A percentile compares a stretch with the other conserved stretches of the same genome.
phyloP scores from a whole-genome alignment of 2,888 invertebrate genomes.

The Mythimna impura region DNA sequence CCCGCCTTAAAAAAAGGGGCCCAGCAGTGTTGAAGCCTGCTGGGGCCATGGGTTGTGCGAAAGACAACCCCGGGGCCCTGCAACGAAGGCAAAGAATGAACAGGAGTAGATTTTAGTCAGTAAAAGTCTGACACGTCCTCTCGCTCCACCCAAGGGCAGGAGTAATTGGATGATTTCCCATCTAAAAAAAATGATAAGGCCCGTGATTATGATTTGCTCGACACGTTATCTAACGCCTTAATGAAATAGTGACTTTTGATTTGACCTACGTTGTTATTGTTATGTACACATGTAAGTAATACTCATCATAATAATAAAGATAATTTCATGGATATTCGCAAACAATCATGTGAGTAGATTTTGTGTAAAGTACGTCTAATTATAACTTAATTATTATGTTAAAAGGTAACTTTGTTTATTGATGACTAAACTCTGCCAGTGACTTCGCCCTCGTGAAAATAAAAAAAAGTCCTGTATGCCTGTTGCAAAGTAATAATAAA shows the following conservation, averaged over 20 bases:
- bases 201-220: background rate
- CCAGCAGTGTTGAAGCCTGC: too few species aligned
- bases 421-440: too few species aligned
- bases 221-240: background rate
- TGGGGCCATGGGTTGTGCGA: too few species aligned
- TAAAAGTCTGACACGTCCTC: too few species aligned
- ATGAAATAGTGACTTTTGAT: background rate
- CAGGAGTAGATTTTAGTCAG: too few species aligned
- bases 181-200: too few species aligned
- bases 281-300: background rate
- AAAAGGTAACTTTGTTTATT: background rate
- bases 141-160: too few species aligned
- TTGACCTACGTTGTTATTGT: background rate
- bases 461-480: too few species aligned
- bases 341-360: conserved; percentile 7
- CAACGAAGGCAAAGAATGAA: too few species aligned
- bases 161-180: too few species aligned
- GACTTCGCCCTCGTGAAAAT: background rate
- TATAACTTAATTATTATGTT: background rate
- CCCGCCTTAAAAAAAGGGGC: too few species aligned
- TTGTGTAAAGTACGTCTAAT: background rate
- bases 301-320: background rate
- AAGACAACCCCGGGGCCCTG: too few species aligned
- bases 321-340: background rate
- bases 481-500: background rate